phyloP scores from a whole-genome alignment of 2,888 invertebrate genomes.

The Lasiommata megera region DNA sequence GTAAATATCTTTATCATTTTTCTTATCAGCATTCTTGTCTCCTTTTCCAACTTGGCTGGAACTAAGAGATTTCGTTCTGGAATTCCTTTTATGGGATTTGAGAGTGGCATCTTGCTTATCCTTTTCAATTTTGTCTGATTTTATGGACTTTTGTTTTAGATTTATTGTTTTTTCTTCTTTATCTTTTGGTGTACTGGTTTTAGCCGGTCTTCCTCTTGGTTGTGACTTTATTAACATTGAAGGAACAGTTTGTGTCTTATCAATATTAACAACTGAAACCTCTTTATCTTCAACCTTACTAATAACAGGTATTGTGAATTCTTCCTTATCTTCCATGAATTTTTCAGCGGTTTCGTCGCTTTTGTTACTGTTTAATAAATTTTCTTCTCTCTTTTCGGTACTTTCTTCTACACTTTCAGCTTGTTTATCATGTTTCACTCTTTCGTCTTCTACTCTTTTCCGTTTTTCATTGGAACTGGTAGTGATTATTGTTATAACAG shows the following conservation, averaged over 20 bases:
- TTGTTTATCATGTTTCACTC: slow-evolving; percentile 6
- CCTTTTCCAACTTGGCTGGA: slow-evolving; percentile 32
- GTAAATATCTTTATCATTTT: slow-evolving; percentile 38
- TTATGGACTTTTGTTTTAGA: slow-evolving; percentile 22
- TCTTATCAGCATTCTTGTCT: slow-evolving; percentile 29
- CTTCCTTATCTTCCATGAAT: slow-evolving; percentile 5
- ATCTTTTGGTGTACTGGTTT: slow-evolving; percentile 35
- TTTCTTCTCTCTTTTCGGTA: slow-evolving; percentile 28
- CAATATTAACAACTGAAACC: slow-evolving; percentile 3
- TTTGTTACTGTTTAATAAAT: slow-evolving; percentile 4
- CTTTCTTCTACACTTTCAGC: slow-evolving; percentile 14
- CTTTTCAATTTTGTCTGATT: slow-evolving; percentile 35
- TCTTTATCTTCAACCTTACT: slow-evolving; percentile 27
- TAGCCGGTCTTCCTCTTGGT: slow-evolving; percentile 33
- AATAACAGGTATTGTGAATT: background rate
- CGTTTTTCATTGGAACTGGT: slow-evolving; percentile 45
- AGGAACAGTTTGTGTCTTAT: slow-evolving; percentile 23
- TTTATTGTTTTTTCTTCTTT: slow-evolving; percentile 26
- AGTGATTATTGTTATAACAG: slow-evolving; percentile 52
- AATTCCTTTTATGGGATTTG: slow-evolving; percentile 45
- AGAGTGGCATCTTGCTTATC: slow-evolving; percentile 36
- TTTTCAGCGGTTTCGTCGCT: slow-evolving; percentile 3
- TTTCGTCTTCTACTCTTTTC: slow-evolving; percentile 38
- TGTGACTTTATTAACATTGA: slow-evolving; percentile 32
- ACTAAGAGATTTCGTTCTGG: slow-evolving; percentile 50